These are phyloP conservation scores for Acanthurus leucopareius DNA, from an alignment of 2,797 vertebrate genomes.

Conservation along the genomic window DNA sequence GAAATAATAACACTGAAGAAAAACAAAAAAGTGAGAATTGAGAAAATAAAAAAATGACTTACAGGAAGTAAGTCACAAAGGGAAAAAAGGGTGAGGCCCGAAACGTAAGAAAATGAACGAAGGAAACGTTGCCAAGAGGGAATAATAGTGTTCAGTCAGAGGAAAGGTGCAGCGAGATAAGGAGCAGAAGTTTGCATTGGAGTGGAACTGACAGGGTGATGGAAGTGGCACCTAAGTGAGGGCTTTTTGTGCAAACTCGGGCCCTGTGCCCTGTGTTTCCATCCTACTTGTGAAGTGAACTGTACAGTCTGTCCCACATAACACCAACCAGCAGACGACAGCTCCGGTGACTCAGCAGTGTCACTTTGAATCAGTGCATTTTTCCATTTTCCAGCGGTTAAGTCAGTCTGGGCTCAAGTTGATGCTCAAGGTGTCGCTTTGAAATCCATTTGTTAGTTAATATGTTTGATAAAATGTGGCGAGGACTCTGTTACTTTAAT, in stretches of 20 bases:
- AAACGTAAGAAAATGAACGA: constrained; percentile 2
- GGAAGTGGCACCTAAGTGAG: constrained; percentile 76
- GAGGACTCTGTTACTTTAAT: not conserved
- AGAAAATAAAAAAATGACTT: constrained; percentile 4
- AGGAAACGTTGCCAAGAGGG: constrained; percentile 10
- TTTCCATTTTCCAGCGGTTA: not conserved
- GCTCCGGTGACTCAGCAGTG: too few relatives aligned
- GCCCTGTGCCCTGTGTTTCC: constrained; percentile 78
- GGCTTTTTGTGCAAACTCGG: constrained; percentile 64
- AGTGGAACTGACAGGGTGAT: constrained; percentile 45
- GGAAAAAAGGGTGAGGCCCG: constrained; percentile 4
- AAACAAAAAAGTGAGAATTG: constrained; percentile 5
- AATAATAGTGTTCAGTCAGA: not conserved
- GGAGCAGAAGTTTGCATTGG: constrained; percentile 38
- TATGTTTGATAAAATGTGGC: not conserved
- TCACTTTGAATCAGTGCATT: constrained; percentile 27
- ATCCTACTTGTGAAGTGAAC: constrained; percentile 80
- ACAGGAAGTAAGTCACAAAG: constrained; percentile 16
- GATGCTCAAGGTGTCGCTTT: not conserved
- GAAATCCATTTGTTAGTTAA: not conserved
- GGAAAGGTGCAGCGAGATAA: constrained; percentile 36
- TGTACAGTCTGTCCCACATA: constrained; percentile 66
- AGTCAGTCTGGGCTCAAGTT: not conserved
- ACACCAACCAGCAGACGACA: constrained; percentile 29
- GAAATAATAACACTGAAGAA: constrained; percentile 28